phyloP scores from a whole-genome alignment of 2,888 invertebrate genomes.

The Periphyllus acericola region DNA sequence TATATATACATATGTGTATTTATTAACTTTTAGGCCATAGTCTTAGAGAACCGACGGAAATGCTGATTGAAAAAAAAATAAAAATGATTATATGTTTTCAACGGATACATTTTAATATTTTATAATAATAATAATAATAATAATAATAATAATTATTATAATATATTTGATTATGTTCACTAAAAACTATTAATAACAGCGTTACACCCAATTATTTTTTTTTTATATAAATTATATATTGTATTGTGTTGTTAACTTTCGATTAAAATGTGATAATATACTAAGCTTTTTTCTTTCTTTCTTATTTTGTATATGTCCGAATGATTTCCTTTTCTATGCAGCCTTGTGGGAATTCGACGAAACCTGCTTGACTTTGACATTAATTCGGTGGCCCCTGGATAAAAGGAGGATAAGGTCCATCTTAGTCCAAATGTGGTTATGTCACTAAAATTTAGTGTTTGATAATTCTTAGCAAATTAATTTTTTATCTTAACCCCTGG shows the following conservation, averaged over 20 bases:
- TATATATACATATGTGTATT: neutral
- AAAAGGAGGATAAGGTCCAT: too few relatives aligned
- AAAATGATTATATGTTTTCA: slow-evolving; percentile 21
- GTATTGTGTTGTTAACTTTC: slow-evolving; percentile 48
- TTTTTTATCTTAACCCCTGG: too few relatives aligned
- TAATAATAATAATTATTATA: slow-evolving; percentile 20
- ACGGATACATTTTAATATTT: slow-evolving; percentile 23
- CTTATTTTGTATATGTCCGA: neutral
- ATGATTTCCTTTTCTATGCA: neutral
- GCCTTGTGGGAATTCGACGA: too few relatives aligned
- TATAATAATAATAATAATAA: slow-evolving; percentile 21
- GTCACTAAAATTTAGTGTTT: too few relatives aligned
- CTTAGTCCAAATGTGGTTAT: too few relatives aligned
- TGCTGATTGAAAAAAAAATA: neutral
- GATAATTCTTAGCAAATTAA: too few relatives aligned
- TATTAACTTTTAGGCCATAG: slow-evolving; percentile 4
- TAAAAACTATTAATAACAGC: slow-evolving; percentile 56
- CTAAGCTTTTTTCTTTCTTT: slow-evolving; percentile 52
- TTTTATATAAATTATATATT: slow-evolving; percentile 30
- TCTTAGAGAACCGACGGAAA: neutral
- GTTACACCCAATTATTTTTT: slow-evolving; percentile 18
- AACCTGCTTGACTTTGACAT: too few relatives aligned
- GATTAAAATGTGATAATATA: slow-evolving; percentile 62
- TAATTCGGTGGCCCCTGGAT: too few relatives aligned
- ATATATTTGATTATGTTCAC: slow-evolving; percentile 44